Conservation (phyloP, 2,113 vertebrate genomes). For the Pteruthius melanotis region DNA sequence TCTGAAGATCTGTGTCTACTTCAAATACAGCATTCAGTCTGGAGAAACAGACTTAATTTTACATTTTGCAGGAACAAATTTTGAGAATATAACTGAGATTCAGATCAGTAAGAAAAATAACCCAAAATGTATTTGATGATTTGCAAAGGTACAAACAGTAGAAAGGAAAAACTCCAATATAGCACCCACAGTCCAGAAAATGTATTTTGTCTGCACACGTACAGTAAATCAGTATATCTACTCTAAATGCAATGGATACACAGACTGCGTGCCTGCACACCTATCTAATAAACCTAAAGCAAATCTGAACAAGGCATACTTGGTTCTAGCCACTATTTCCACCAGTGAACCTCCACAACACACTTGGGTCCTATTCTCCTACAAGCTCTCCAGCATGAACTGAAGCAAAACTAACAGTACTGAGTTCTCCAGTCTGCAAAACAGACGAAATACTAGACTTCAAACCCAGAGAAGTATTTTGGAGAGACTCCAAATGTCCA, state of each 20-base stretch:
- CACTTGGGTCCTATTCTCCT: background rate
- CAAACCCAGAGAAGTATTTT: background rate
- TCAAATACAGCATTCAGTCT: slow-evolving; percentile 89
- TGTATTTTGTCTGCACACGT: fast-evolving
- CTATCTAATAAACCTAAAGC: background rate
- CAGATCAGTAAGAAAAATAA: background rate
- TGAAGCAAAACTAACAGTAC: background rate
- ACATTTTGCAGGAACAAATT: background rate
- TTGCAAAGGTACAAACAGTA: background rate
- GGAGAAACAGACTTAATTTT: background rate
- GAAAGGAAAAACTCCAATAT: background rate
- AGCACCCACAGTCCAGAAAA: background rate
- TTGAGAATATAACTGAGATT: background rate
- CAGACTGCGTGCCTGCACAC: background rate
- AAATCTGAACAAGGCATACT: background rate
- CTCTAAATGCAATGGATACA: background rate
- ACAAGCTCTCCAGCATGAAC: background rate
- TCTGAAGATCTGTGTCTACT: slow-evolving; percentile 96
- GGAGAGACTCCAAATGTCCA: background rate
- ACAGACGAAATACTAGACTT: background rate
- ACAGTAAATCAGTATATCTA: background rate
- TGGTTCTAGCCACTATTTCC: background rate
- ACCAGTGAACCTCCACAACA: background rate
- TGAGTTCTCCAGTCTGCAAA: background rate
- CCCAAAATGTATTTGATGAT: background rate